Percentiles rank a stretch among this genome's conserved stretches.
These are phyloP conservation scores for Cyrtodaria siliqua DNA, from an alignment of 2,888 invertebrate genomes.

Conservation along the genomic window DNA sequence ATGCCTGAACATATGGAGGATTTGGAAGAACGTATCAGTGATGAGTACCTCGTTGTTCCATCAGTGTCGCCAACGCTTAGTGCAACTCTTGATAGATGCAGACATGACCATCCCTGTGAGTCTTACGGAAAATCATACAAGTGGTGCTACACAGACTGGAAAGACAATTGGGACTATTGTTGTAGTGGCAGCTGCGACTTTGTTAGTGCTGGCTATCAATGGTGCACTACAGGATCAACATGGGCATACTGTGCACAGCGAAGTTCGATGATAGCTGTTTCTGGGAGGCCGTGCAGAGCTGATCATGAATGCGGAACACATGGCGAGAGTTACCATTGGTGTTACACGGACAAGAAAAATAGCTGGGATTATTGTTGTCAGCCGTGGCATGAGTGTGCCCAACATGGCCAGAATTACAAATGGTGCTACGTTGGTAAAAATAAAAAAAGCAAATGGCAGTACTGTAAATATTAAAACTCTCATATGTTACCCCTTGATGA, in stretches of 20 bases:
- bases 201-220: not conserved
- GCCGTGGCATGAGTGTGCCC: conserved; percentile 15
- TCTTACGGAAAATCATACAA: not conserved
- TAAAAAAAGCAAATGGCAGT: no score
- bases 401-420: not conserved
- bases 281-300: not conserved
- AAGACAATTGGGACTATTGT: conserved; percentile 22
- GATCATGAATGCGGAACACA: conserved; percentile 21
- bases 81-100: not conserved
- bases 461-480: no score
- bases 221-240: no score
- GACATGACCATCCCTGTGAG: conserved; percentile 11
- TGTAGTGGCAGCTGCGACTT: conserved; percentile 3
- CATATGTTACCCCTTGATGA: no score
- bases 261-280: conserved; percentile 8
- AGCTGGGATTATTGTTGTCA: conserved; percentile 19
- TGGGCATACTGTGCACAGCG: not conserved
- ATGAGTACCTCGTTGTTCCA: no score
- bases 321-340: conserved; percentile 7
- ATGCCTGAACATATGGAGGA: no score
- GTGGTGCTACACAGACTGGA: conserved; percentile 22
- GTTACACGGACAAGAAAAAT: conserved; percentile 9
- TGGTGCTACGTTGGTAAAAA: conserved; percentile 9
- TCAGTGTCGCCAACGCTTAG: not conserved
- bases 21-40: no score